Evolutionary conservation across 2,797 vertebrate species (phyloP), one percentile per base, ranked within the genome.

Genomic region (Chloroceryle inda): DNA sequence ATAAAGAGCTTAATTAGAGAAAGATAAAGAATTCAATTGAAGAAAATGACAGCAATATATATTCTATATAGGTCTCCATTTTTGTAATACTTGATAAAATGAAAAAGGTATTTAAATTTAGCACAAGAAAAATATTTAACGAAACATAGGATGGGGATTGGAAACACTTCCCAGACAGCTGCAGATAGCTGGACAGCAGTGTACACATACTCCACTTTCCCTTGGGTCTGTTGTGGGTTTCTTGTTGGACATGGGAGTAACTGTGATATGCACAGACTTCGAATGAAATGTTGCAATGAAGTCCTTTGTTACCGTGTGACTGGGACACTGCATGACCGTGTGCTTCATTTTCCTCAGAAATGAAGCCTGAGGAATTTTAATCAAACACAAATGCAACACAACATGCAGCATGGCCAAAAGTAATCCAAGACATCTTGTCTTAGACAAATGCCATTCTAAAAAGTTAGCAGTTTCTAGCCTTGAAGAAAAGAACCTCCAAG

Each of bases 261-360:
- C 73, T 76, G 85, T 78, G 85, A 89, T 88, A 92, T 38, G 75
- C 74, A 59, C 44, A 88, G 88, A 88, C 80, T 94, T 92, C 59
- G 88, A 88, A 85, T 68, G 73, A 87, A 92, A 89, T 73, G 78
- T 38, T 86, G 86, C 22, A 96, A 85, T 37, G 67, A 53, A 71
- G 52, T 52, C 61, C 81, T 96, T 94, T 96, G 88, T 88, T 95
- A 88, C 90, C 9, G 0, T 93, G 92, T 94, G 91, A 96, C 80
- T 78, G 84, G 89, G 69, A 94, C 74, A 47, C 90, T 77, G 71
- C 90, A 83, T 12, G 72, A 84, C 72, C 20, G 5, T 4, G 11
- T 91, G 68, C 75, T 86, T 88, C 37, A 2, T 59, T 81, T 79
- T 45, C 85, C 55, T 92, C 52, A 49, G 76, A 94, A 90, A 92